Base-by-base conservation (phyloP, 2,888 invertebrate species). In the Aphidius colemani region DNA sequence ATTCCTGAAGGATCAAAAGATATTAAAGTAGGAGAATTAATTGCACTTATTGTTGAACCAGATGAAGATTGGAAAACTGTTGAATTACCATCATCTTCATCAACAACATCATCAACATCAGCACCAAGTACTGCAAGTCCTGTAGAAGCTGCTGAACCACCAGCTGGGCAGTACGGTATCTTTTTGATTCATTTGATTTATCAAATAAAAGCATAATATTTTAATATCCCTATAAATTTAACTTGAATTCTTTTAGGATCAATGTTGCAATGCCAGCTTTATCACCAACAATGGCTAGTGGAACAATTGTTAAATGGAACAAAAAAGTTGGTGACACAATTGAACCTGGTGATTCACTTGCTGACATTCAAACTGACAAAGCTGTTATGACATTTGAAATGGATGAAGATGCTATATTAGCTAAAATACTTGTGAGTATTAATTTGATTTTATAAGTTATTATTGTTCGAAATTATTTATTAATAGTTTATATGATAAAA, bases 291-390 rank as follows among this genome's bases (percentile, higher is more conserved):
- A 88, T 88, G 88, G 82, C 84, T 9, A 83, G 86, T 65, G 88
- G 88, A 56, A 87, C 86, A 0, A 85, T 87, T 61, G 83, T 86
- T 0, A 84, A 85, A 66, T 87, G 87, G 87, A 63, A 83, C 44
- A 87, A 86, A 71, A 83, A 85, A 65, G 87, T 87, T 82, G 88
- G 88, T 59, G 86, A 85, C 48, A 69, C 75, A 50, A 79, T 87
- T 63, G 70, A 78, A 57, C 83, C 88, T 13, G 89, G 89, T 9
- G 89, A 89, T 78, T 84, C 87, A 6, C 71, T 89, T 7, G 88
- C 88, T 75, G 88, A 89, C 65, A 87, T 89, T 70, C 87, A 89
- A 77, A 89, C 88, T 1, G 88, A 89, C 74, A 89, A 89, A 78
- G 88, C 88, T 60, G 85, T 88, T 1, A 85, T 89, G 75, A 81